Evolutionary conservation across 2,797 vertebrate species (phyloP).

Genomic region (Coreius guichenoti): DNA sequence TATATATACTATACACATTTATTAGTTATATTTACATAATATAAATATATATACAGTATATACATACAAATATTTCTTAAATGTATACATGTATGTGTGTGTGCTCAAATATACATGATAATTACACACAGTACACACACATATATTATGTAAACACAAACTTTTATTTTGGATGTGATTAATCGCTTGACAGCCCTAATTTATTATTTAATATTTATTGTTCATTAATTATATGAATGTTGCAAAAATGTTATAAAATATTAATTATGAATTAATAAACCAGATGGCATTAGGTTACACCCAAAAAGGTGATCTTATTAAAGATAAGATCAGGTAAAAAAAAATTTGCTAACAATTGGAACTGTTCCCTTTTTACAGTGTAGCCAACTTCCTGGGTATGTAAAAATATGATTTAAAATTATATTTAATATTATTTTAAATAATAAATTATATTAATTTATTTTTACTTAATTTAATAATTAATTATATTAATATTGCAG

Average conservation of each 20-base stretch:
- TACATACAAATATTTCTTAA: no score
- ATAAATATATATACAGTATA: no score
- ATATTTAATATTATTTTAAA: background rate
- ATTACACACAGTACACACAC: no score
- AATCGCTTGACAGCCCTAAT: no score
- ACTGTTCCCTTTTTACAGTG: background rate
- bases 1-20: no score
- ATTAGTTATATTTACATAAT: no score
- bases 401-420: background rate
- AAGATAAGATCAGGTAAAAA: background rate
- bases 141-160: no score
- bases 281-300: background rate
- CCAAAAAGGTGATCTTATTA: background rate
- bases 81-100: no score
- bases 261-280: background rate
- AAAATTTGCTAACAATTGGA: background rate
- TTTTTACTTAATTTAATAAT: background rate
- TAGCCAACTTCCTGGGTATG: background rate
- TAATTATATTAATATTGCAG: background rate
- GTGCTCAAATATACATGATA: no score
- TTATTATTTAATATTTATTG: background rate
- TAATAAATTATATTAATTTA: background rate
- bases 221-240: background rate
- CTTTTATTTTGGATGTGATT: no score
- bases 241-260: background rate